Evolutionary conservation across 2,113 vertebrate species (phyloP), one percentile per base, ranked within the genome.

Genomic region (Lepus timidus): DNA sequence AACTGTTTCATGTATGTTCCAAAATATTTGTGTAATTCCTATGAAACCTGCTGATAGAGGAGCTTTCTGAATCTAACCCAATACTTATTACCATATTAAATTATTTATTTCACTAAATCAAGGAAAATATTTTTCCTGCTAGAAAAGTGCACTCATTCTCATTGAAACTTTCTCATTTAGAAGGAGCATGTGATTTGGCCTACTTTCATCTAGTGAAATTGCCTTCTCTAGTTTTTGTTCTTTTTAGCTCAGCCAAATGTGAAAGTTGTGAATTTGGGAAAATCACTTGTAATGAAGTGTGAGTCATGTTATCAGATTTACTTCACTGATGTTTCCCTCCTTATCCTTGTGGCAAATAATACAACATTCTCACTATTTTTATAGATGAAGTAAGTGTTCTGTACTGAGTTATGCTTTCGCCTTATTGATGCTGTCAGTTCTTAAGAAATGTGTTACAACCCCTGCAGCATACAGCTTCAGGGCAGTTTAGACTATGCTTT

Each of bases 321-420:
- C 94, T 85, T 86, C 62, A 62, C 85, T 22, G 27, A 83, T 88
- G 67, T 94, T 94, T 74, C 80, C 75, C 64, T 91, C 65, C 52
- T 94, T 88, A 64, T 87, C 58, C 76, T 62, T 85, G 65, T 95
- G 89, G 88, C 91, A 92, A 97, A 97, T 96, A 95, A 97, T 97
- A 94, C 71, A 44, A 49, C 78, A 81, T 91, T 86, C 64, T 75
- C 64, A 76, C 74, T 80, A 49, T 96, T 96, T 95, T 94, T 91
- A 83, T 80, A 95, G 67, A 67, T 88, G 62, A 97, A 88, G 31
- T 65, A 95, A 33, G n/a, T 79, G 27, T 58, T 74, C 44, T 94
- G 90, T 93, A 73, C 71, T 70, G 82, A 93, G 27, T 93, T 94
- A 61, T 80, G 29, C 49, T 65, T 51, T 87, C 92, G 16, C 86